Base-by-base conservation (phyloP, 1,140 invertebrate genomes). In the Mesaphorura yosii region DNA sequence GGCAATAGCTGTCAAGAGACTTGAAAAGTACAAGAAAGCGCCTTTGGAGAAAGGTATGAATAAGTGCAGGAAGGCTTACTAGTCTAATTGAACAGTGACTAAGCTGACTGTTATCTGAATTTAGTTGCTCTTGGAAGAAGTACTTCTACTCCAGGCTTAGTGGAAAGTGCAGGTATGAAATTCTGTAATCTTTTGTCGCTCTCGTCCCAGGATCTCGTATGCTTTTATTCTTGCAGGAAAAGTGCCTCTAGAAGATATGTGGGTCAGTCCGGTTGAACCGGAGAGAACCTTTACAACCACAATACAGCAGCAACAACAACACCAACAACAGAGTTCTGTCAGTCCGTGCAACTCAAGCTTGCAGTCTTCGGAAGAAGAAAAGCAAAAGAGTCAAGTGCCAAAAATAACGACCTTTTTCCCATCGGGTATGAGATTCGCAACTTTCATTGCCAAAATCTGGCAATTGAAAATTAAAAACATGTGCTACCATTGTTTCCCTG, bases 1-100 rank as follows among this genome's bases (percentile, higher is more conserved):
- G 74, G 87, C 91, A 19, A 96, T 97, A 63, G 93, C 93, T 39
- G 89, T 93, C 59, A 96, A 95, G 73, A 80, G 92, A 68, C 76
- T 97, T 62, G 88, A 93, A 73, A 93, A 93, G 70, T 93, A 93
- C 73, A 92, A 91, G 71, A 86, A 86, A 69, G 87, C 87, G 49
- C 88, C 88, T 3, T 74, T 88, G 37, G 85, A 88, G 69, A 90
- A 89, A 81, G 86, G 88, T 91, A 73, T 69, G 67, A 56, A 29
- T n/a, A n/a, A n/a, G n/a, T n/a, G n/a, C n/a, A n/a, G n/a, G n/a
- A n/a, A n/a, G n/a, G n/a, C n/a, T n/a, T n/a, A n/a, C n/a, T n/a
- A n/a, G n/a, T n/a, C n/a, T n/a, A n/a, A n/a, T n/a, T n/a, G n/a
- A n/a, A n/a, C n/a, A n/a, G n/a, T n/a, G n/a, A n/a, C n/a, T n/a